Evolutionary conservation across 1,140 invertebrate genomes (phyloP), one percentile per base, ranked within the genome.

Genomic region (Trachymyrmex cornetzi): DNA sequence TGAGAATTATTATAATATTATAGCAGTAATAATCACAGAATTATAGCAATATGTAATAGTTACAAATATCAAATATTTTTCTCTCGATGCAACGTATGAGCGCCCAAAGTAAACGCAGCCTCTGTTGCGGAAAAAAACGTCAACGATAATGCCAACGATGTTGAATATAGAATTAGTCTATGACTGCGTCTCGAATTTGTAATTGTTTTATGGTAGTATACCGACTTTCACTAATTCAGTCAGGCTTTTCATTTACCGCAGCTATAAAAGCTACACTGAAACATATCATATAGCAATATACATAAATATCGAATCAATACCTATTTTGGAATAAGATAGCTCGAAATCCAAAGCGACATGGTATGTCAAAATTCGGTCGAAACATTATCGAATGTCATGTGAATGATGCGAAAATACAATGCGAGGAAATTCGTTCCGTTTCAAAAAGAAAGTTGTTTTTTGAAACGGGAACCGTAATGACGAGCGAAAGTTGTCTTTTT

Each of bases 261-360:
- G 14, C n/a, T 19, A n/a, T 27, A 57, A 34, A 69, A 66, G 38
- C n/a, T 22, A 19, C 9, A 3, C 30, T 22, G 80, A 48, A 30
- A 71, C 22, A 27, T 44, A 72, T 48, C 38, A 19, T 11, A 48
- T 34, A 22, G 12, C 38, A 12, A 7, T 38, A 44, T 11, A 44
- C 50, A 61, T 48, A 50, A 84, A 74, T 44, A 55, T 24, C 48
- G 38, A 74, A 82, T 82, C 24, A 61, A 61, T 30, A 34, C 14
- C 67, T 82, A 82, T 27, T 22, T 74, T 74, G 69, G 24, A 61
- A 84, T 74, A 38, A 53, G 34, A 84, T 69, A 80, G 55, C 38
- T 84, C 24, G 16, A 59, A 72, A 34, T 48, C 55, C 55, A 72
- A 72, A 11, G 69, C 55, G 53, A 19, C 12, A 9, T 55, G 6